Base-by-base conservation (phyloP, 2,888 invertebrate species). In the Priocnemis perturbator region DNA sequence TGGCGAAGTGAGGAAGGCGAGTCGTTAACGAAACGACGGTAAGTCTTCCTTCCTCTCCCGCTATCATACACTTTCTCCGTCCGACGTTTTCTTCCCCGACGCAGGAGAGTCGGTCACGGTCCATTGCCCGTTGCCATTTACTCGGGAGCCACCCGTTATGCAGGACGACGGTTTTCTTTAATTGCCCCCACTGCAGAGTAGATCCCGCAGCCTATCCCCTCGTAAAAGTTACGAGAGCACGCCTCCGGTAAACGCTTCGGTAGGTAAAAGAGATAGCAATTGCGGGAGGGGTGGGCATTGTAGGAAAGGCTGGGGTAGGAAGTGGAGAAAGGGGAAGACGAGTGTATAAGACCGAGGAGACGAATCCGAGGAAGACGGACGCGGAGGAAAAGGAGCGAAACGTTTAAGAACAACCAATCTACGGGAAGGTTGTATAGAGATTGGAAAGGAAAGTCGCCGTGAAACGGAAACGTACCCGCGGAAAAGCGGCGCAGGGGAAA, bases 91-190 rank as follows among this genome's bases (percentile, higher is more conserved):
- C 58, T 20, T 15, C 20, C 50, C 17, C 17, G 50, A 50, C 62
- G 59, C 21, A 48, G 52, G 44, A 48, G 57, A 60, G 55, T 70
- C 63, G 62, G 52, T 45, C 62, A 77, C 56, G 77, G 79, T 37
- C 76, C 78, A 76, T 78, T 78, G 74, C 76, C 30, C 67, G 60
- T 64, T 61, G 37, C 68, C 68, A 69, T 78, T 77, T 72, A 30
- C 66, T 71, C 58, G 60, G 65, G 62, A n/a, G 73, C 64, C 67
- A 74, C 60, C 64, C 69, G 69, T 66, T 73, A 71, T 60, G 50
- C 71, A 65, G 73, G 72, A 79, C 71, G 76, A 80, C 67, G 81
- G 76, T 82, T 83, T 85, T 81, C 84, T 85, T 85, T 85, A 85
- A 85, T 85, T 85, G 81, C 77, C 73, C 50, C 37, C 73, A 67